A percentile compares a stretch with the other conserved stretches of the same genome.
These are phyloP conservation scores for Drosophila stalkeri DNA, from an alignment of 2,888 invertebrate genomes.

Conservation along the genomic window DNA sequence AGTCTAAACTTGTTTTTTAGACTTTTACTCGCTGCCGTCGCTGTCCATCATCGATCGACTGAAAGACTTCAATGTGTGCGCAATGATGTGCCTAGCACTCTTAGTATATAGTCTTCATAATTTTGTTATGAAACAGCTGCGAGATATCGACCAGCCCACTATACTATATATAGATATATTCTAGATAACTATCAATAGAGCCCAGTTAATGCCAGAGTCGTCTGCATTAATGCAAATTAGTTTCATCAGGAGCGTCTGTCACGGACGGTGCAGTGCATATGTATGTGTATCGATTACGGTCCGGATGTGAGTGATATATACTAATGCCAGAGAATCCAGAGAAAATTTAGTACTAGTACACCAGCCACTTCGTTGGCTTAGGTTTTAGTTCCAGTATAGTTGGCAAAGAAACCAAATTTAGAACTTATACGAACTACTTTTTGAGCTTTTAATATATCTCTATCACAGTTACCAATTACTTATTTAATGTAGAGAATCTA, in stretches of 20 bases:
- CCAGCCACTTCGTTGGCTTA: not conserved
- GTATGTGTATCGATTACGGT: not conserved
- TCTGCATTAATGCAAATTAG: not conserved
- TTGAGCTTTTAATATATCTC: not conserved
- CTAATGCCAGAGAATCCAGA: not conserved
- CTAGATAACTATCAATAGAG: not conserved
- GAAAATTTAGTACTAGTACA: not conserved
- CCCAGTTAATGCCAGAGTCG: not conserved
- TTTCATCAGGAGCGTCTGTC: not conserved
- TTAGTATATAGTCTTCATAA: not conserved
- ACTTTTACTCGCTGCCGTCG: slow-evolving; percentile 22
- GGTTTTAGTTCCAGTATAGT: not conserved
- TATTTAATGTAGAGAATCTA: too few species aligned
- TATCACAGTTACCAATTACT: too few species aligned
- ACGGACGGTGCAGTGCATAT: not conserved
- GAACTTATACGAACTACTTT: not conserved
- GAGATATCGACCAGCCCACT: not conserved
- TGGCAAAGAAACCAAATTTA: not conserved
- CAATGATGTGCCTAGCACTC: not conserved
- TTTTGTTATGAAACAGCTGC: not conserved
- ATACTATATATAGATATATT: not conserved
- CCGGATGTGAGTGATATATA: not conserved
- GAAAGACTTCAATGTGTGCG: not conserved
- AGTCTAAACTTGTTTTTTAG: slow-evolving; percentile 30
- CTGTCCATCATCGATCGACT: not conserved